These are phyloP conservation scores for Limonius californicus DNA, from an alignment of 1,140 invertebrate genomes.

Conservation along the genomic window DNA sequence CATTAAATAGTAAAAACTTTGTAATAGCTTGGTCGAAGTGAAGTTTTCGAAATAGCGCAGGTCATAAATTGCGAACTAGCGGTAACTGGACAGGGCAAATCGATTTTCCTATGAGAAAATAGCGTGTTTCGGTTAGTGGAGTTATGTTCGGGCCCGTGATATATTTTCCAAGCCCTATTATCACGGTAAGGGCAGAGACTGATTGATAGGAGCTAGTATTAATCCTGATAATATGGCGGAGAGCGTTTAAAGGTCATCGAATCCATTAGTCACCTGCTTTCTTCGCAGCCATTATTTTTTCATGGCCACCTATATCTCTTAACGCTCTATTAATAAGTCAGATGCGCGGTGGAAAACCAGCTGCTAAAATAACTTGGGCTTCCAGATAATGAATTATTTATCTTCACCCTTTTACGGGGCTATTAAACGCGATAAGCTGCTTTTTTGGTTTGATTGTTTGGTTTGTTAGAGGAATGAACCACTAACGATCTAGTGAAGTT, in stretches of 20 bases:
- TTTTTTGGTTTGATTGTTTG: no score
- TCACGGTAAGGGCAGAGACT: conserved; percentile 3
- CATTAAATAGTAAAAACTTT: no score
- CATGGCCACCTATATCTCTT: not conserved
- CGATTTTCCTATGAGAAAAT: not conserved
- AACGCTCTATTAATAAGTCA: not conserved
- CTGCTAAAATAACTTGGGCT: no score
- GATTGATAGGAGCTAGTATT: not conserved
- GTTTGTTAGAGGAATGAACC: no score
- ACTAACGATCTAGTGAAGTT: no score
- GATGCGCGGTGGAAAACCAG: no score
- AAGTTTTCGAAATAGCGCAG: not conserved
- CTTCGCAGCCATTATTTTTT: not conserved
- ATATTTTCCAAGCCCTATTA: not conserved
- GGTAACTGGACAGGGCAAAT: not conserved
- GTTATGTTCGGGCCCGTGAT: not conserved
- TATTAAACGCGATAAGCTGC: no score
- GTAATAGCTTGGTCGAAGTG: no score
- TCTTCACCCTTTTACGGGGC: no score
- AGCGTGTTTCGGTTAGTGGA: not conserved
- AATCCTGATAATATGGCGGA: not conserved
- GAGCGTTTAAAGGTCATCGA: conserved; percentile 4
- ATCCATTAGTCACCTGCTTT: not conserved
- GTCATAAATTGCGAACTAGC: not conserved
- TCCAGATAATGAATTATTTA: no score